Conservation (phyloP, 2,888 invertebrate genomes). For the Hirtodrosophila cameraria region DNA sequence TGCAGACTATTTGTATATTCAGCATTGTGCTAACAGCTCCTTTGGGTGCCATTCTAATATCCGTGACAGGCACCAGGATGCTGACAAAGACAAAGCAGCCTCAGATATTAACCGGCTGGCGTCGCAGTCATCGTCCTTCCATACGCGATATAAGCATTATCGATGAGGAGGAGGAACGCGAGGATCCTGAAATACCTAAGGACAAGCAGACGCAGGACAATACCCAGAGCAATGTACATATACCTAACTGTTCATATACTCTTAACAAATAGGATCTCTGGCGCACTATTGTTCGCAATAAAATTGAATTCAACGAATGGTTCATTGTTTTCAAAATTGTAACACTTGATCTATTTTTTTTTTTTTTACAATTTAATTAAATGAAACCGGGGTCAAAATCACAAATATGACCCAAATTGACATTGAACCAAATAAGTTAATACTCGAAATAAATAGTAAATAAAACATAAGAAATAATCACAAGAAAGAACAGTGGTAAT, state of each 20-base stretch:
- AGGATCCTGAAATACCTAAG: slow-evolving; percentile 84
- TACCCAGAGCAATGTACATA: slow-evolving; percentile 80
- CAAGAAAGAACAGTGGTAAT: no score
- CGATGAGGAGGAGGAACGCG: slow-evolving; percentile 91
- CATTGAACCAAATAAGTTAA: no score
- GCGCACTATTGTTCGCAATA: background rate
- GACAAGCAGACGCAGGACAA: slow-evolving; percentile 81
- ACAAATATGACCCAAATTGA: no score
- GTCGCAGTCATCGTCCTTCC: slow-evolving; percentile 91
- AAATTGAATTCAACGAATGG: slow-evolving; percentile 10
- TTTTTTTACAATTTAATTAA: no score
- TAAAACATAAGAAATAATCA: no score
- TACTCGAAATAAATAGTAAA: no score
- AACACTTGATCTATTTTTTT: no score
- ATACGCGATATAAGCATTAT: slow-evolving; percentile 94
- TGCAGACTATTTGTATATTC: slow-evolving; percentile 91
- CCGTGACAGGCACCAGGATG: slow-evolving; percentile 90
- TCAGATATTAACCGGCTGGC: slow-evolving; percentile 88
- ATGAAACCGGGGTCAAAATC: no score
- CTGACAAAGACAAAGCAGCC: slow-evolving; percentile 91
- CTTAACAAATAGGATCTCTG: slow-evolving; percentile 57
- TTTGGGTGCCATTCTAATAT: slow-evolving; percentile 92
- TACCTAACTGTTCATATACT: slow-evolving; percentile 66
- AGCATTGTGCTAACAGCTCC: slow-evolving; percentile 94
- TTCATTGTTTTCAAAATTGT: background rate